Conservation (phyloP, 2,888 invertebrate species). For the Lithophane semibrunnea region DNA sequence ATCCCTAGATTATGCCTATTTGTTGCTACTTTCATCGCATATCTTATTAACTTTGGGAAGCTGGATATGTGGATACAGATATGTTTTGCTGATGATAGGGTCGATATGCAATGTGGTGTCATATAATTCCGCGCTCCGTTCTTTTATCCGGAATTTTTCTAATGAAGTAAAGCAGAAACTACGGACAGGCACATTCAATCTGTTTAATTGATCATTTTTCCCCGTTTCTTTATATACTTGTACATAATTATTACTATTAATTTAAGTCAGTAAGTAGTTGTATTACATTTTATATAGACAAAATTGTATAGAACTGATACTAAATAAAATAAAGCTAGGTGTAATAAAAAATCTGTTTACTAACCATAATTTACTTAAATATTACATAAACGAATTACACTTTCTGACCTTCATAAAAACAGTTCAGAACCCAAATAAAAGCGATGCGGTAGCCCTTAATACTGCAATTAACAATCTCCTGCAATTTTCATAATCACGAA, state of each 20-base stretch:
- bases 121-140: not conserved
- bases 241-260: no score
- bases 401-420: not conserved
- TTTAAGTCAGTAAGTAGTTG: no score
- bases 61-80: not conserved
- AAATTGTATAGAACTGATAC: no score
- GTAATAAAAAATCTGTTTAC: not conserved
- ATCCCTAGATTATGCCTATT: constrained; percentile 68
- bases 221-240: no score
- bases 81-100: not conserved
- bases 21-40: constrained; percentile 57
- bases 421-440: not conserved
- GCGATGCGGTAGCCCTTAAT: not conserved
- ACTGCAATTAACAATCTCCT: not conserved
- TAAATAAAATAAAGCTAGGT: no score
- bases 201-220: not conserved
- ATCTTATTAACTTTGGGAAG: constrained; percentile 22
- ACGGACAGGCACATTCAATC: not conserved
- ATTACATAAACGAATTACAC: not conserved
- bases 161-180: not conserved
- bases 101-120: not conserved
- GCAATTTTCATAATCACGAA: constrained; percentile 18
- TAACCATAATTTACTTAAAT: not conserved
- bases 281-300: no score
- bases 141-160: not conserved